These are phyloP conservation scores for Ditula angustiorana DNA, from an alignment of 2,888 invertebrate species.

Conservation along the genomic window DNA sequence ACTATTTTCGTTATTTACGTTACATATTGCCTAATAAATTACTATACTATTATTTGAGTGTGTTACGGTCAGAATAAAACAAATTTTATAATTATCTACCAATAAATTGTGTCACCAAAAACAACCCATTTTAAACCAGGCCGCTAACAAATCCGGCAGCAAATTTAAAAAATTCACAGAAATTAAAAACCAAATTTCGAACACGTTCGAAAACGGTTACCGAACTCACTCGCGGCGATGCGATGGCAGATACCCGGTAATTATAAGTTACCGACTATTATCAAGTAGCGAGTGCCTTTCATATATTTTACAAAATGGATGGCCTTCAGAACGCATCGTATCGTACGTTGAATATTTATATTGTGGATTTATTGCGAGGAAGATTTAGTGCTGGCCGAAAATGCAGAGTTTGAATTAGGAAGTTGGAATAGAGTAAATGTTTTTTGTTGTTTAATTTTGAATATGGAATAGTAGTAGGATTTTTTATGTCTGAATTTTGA, in stretches of 20 bases:
- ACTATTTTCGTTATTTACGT: too few relatives aligned
- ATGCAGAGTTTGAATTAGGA: constrained; percentile 10
- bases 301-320: constrained; percentile 83
- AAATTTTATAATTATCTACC: too few relatives aligned
- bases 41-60: too few relatives aligned
- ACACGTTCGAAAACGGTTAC: constrained; percentile 45
- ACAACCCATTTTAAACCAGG: not conserved
- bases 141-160: constrained; percentile 15
- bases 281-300: constrained; percentile 82
- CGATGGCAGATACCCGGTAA: constrained; percentile 61
- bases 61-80: too few relatives aligned
- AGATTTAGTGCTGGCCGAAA: constrained; percentile 26
- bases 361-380: constrained; percentile 75
- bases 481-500: not conserved
- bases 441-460: constrained; percentile 2
- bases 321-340: constrained; percentile 66
- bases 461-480: not conserved
- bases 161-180: constrained; percentile 27
- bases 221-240: constrained; percentile 38
- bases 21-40: too few relatives aligned
- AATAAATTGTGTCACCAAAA: constrained; percentile 5
- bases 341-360: constrained; percentile 79
- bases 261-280: constrained; percentile 81
- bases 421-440: not conserved
- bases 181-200: constrained; percentile 43